Evolutionary conservation across 2,797 vertebrate genomes (phyloP).

Genomic region (Karalla daura): DNA sequence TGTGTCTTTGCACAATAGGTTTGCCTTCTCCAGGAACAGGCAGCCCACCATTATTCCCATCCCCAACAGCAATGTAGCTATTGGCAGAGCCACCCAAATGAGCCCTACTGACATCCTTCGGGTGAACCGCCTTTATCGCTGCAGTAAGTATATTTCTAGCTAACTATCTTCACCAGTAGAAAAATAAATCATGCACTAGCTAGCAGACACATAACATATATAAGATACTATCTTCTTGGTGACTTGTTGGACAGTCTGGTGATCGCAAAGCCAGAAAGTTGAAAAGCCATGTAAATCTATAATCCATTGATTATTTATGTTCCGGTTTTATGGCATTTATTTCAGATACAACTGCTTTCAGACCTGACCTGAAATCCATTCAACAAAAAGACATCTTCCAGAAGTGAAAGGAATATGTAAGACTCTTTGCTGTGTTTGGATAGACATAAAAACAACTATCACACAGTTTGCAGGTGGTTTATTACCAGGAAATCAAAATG

Average conservation of each 20-base stretch:
- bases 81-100: slow-evolving; percentile 70
- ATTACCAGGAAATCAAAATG: no score
- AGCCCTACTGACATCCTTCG: slow-evolving; percentile 64
- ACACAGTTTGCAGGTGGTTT: no score
- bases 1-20: slow-evolving; percentile 52
- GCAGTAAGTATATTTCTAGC: slow-evolving; percentile 55
- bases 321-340: not conserved
- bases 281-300: not conserved
- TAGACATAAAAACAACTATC: no score
- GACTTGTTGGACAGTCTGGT: not conserved
- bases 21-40: slow-evolving; percentile 70
- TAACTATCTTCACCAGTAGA: not conserved
- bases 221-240: not conserved
- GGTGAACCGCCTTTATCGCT: slow-evolving; percentile 70
- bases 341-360: slow-evolving; percentile 22
- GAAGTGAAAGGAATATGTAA: not conserved
- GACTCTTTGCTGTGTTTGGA: not conserved
- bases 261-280: not conserved
- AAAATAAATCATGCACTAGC: no score
- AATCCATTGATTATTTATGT: not conserved
- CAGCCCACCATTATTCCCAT: slow-evolving; percentile 72
- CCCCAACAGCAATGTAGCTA: slow-evolving; percentile 37
- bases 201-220: not conserved
- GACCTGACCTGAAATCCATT: not conserved
- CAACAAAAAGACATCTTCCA: not conserved